Conservation (phyloP, 2,888 invertebrate genomes). For the Antheraea yamamai region DNA sequence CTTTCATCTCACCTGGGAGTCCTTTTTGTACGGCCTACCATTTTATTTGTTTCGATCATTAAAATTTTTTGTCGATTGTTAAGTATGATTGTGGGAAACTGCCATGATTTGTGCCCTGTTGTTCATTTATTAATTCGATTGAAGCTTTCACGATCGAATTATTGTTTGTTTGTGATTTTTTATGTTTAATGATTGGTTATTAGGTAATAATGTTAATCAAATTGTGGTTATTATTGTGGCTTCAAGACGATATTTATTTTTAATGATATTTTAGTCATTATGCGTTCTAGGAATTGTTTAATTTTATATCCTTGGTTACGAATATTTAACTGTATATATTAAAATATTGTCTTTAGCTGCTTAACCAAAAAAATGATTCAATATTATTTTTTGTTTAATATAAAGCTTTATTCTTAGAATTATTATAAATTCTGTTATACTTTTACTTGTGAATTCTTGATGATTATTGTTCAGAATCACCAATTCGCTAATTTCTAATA, state of each 20-base stretch:
- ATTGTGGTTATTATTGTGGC: not conserved
- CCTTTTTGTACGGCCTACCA: conserved; percentile 50
- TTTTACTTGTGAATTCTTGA: too few species aligned
- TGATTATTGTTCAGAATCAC: too few species aligned
- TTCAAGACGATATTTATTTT: not conserved
- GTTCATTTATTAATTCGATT: conserved; percentile 67
- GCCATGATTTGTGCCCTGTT: conserved; percentile 55
- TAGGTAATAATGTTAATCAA: conserved; percentile 17
- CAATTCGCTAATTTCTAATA: too few species aligned
- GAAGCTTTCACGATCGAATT: conserved; percentile 48
- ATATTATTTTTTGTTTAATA: too few species aligned
- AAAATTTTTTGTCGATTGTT: conserved; percentile 60
- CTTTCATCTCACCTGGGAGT: conserved; percentile 76
- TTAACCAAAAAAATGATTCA: too few species aligned
- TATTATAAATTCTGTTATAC: too few species aligned
- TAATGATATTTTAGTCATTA: not conserved
- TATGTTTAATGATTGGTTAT: conserved; percentile 26
- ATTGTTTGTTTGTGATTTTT: conserved; percentile 48
- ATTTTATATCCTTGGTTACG: not conserved
- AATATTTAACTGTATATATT: too few species aligned
- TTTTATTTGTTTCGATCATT: conserved; percentile 65
- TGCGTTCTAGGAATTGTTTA: not conserved
- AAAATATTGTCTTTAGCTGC: too few species aligned
- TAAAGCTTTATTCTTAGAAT: too few species aligned
- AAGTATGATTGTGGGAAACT: conserved; percentile 71